These are phyloP conservation scores for Cyanoramphus novaezelandiae DNA, from an alignment of 2,113 vertebrate genomes.

Conservation along the genomic window DNA sequence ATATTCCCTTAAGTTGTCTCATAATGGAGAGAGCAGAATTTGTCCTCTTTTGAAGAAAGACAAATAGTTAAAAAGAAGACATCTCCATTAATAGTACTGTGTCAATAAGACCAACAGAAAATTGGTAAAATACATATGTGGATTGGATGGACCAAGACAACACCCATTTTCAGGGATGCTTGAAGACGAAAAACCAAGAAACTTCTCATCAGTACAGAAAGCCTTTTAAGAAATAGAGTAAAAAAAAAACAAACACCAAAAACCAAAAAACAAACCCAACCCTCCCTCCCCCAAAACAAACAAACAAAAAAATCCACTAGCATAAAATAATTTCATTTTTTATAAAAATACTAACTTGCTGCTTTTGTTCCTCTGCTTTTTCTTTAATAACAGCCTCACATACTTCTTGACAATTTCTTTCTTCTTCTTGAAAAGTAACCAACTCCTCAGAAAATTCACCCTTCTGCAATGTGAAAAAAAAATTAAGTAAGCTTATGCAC, in stretches of 20 bases:
- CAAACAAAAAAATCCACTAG: background rate
- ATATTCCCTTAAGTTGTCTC: background rate
- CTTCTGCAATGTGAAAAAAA: constrained; percentile 46
- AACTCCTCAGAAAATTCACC: background rate
- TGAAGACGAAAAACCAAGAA: background rate
- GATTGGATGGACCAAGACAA: background rate
- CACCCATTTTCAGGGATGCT: background rate
- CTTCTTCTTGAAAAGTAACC: constrained; percentile 17
- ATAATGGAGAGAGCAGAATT: background rate
- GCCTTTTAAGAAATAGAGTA: background rate
- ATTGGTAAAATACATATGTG: background rate
- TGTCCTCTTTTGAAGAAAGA: background rate
- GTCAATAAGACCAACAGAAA: background rate
- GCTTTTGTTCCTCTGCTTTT: background rate
- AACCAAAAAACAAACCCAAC: no score
- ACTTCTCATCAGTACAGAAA: background rate
- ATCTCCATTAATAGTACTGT: background rate
- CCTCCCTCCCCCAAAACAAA: no score
- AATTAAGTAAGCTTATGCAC: background rate
- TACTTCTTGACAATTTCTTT: background rate
- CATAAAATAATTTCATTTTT: background rate
- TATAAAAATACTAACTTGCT: background rate
- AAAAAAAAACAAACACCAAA: background rate
- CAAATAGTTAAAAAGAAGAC: background rate
- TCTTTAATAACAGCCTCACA: background rate